phyloP scores from a whole-genome alignment of 2,113 vertebrate genomes.

The Ptilonorhynchus violaceus region DNA sequence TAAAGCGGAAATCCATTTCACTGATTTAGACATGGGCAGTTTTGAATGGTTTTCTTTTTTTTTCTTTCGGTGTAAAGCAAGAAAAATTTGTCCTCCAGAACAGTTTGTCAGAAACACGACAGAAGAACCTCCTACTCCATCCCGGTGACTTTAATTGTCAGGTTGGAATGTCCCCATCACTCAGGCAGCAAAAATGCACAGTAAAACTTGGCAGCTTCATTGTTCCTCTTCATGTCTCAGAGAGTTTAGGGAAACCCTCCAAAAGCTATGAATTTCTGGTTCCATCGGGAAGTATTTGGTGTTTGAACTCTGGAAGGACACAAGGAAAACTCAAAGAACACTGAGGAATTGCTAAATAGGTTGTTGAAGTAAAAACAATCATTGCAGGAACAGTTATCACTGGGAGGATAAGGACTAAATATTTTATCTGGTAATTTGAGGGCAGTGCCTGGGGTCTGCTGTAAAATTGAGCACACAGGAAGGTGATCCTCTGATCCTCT shows the following conservation, averaged over 20 bases:
- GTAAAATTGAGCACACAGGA: neutral
- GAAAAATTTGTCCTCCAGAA: neutral
- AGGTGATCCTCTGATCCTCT: neutral
- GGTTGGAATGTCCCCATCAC: neutral
- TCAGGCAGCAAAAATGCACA: neutral
- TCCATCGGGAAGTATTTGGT: neutral
- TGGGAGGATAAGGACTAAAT: neutral
- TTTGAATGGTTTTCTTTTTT: neutral
- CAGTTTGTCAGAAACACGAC: neutral
- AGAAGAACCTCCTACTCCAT: neutral
- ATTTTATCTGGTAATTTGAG: neutral
- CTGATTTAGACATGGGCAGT: neutral
- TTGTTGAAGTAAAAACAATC: neutral
- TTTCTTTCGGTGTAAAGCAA: neutral
- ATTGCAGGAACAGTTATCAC: neutral
- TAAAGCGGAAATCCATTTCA: conserved; percentile 21
- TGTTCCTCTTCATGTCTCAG: neutral
- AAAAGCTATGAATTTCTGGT: neutral
- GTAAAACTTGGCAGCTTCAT: neutral
- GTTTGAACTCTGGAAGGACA: neutral
- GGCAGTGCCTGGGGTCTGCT: neutral
- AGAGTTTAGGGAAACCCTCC: neutral
- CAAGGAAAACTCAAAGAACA: neutral
- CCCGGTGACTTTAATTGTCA: neutral
- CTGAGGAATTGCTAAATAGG: neutral